Evolutionary conservation across 53 echinoderm and acorn worm genomes (phyloP), one percentile per base, ranked within the genome.

Genomic region (Hippasteria phrygiana): DNA sequence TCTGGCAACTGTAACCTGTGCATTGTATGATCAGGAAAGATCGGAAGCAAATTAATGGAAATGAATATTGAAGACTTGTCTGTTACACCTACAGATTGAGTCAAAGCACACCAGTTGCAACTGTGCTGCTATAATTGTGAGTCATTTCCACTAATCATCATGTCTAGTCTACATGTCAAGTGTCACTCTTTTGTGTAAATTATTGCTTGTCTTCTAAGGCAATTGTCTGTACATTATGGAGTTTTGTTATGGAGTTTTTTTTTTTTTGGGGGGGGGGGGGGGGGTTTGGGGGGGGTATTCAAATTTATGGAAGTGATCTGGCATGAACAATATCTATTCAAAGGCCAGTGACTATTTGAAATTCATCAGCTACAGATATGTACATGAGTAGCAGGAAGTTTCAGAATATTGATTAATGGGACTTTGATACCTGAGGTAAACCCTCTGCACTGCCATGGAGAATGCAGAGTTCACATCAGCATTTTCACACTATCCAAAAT

Each of bases 251-350:
- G n/a, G n/a, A n/a, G n/a, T n/a, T n/a, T n/a, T 35, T 35, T 69
- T 13, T 9, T 5, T n/a, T n/a, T n/a, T n/a, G n/a, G n/a, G n/a
- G n/a, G n/a, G n/a, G n/a, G n/a, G n/a, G n/a, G n/a, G 76, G 76
- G 28, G 76, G 48, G 29, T 76, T 48, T 14, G 4, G 3, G 20
- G 17, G 13, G 14, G 50, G 50, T 24, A 46, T 46, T 76, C 35
- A 50, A 51, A 76, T 76, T 76, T 76, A 76, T 50, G 29, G 76
- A 76, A 17, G 76, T 76, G 76, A 76, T 47, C 34, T n/a, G 43
- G 34, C 76, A 16, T 76, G 50, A 51, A 51, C 51, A 76, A 32
- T 29, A 46, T 75, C 32, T 46, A 76, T 47, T 31, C 33, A 17
- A 5, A 50, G 76, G 51, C 53, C 33, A 48, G 33, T 48, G 29